A percentile compares a stretch with the other conserved stretches of the same genome.
Conservation (phyloP, 1,140 invertebrate genomes). For the Hypothenemus hampei region DNA sequence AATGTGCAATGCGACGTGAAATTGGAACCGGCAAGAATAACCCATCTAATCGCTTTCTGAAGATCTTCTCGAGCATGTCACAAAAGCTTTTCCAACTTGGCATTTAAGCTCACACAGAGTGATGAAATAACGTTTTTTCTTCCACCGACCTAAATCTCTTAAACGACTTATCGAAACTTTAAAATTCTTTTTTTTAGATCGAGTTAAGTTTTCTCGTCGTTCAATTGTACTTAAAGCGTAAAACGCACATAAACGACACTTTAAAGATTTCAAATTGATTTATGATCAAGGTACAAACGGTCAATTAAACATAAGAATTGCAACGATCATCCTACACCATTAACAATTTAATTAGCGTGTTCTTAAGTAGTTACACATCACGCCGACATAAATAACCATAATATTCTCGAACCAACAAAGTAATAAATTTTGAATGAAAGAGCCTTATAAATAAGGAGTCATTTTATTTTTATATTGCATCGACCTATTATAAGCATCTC, state of each 20-base stretch:
- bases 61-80: slow-evolving; percentile 25
- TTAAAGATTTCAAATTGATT: too few relatives aligned
- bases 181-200: slow-evolving; percentile 10
- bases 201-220: too few relatives aligned
- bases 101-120: slow-evolving; percentile 23
- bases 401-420: slow-evolving; percentile 7
- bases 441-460: slow-evolving; percentile 11
- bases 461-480: slow-evolving; percentile 18
- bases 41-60: slow-evolving; percentile 36
- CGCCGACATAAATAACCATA: slow-evolving; percentile 10
- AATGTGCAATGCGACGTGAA: slow-evolving; percentile 37
- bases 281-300: background rate
- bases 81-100: slow-evolving; percentile 24
- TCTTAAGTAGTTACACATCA: slow-evolving; percentile 10
- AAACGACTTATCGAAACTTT: slow-evolving; percentile 22
- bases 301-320: slow-evolving; percentile 12
- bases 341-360: slow-evolving; percentile 22
- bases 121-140: slow-evolving; percentile 27
- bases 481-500: slow-evolving; percentile 16
- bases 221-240: too few relatives aligned
- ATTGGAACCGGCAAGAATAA: slow-evolving; percentile 40
- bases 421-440: slow-evolving; percentile 8
- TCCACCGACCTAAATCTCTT: slow-evolving; percentile 17
- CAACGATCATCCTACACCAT: slow-evolving; percentile 11
- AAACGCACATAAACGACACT: too few relatives aligned